Conservation (phyloP, 2,888 invertebrate genomes). For the Sphaeridia pumilis region DNA sequence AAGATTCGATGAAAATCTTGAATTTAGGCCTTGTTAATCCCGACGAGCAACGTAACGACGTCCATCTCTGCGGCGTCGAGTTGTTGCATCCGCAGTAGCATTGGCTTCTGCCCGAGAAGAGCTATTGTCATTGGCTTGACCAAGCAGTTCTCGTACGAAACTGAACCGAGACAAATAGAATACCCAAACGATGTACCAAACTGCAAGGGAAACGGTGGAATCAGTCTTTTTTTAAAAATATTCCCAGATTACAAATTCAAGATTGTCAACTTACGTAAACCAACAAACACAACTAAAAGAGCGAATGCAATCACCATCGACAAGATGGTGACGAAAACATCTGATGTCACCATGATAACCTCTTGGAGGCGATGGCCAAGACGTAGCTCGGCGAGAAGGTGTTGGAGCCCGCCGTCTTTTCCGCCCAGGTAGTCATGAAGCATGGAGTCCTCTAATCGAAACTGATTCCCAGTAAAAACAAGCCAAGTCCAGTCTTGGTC, state of each 20-base stretch:
- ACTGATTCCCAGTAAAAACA: too few relatives aligned
- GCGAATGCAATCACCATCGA: neutral
- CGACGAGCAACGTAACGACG: neutral
- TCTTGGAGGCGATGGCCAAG: too few relatives aligned
- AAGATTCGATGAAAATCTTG: too few relatives aligned
- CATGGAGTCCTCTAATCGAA: too few relatives aligned
- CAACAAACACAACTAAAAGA: neutral
- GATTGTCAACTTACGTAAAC: neutral
- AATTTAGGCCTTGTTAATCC: too few relatives aligned
- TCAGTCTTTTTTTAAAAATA: neutral
- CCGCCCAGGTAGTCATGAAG: too few relatives aligned
- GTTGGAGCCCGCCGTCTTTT: too few relatives aligned
- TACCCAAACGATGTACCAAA: slow-evolving; percentile 87
- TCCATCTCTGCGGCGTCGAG: neutral
- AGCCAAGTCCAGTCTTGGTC: too few relatives aligned
- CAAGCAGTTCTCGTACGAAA: slow-evolving; percentile 72
- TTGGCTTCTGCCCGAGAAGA: neutral
- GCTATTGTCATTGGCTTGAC: slow-evolving; percentile 37
- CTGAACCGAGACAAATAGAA: slow-evolving; percentile 75
- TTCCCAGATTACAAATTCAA: neutral
- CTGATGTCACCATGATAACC: neutral
- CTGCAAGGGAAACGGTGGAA: slow-evolving; percentile 45
- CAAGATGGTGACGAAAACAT: neutral
- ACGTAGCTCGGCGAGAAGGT: too few relatives aligned
- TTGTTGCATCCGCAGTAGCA: neutral